A percentile compares a stretch with the other conserved stretches of the same genome.
phyloP scores from a whole-genome alignment of 2,888 invertebrate species.

The Octonoba sinensis region DNA sequence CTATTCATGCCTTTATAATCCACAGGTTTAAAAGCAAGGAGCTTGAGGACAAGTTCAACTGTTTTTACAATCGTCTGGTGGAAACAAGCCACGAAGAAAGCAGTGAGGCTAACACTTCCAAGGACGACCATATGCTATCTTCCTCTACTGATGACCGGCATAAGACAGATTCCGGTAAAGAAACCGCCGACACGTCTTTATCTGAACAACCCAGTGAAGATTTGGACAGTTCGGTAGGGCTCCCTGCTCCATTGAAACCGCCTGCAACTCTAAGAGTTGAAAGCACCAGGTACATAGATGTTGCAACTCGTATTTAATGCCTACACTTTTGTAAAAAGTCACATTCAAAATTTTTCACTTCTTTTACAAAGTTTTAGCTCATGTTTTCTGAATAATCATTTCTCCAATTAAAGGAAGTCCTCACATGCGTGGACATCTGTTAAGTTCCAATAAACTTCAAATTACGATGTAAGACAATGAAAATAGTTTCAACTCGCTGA shows the following conservation, averaged over 20 bases:
- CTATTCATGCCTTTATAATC: not conserved
- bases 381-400: no score
- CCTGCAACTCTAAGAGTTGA: conserved; percentile 15
- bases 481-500: no score
- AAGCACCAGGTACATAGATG: conserved; percentile 15
- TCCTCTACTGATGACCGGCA: conserved; percentile 39
- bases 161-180: conserved; percentile 52
- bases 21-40: conserved; percentile 64
- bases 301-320: no score
- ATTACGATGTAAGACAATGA: no score
- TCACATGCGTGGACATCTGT: no score
- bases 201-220: conserved; percentile 63
- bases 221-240: conserved; percentile 25
- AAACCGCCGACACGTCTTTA: conserved; percentile 53
- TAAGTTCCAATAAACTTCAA: no score
- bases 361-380: no score
- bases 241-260: conserved; percentile 2
- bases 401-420: no score
- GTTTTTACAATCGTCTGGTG: conserved; percentile 66
- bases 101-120: conserved; percentile 65
- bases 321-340: no score
- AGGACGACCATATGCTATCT: conserved; percentile 63
- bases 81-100: conserved; percentile 66
- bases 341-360: no score
- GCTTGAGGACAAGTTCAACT: conserved; percentile 66